Percentiles rank a stretch among this genome's conserved stretches.
phyloP scores from a whole-genome alignment of 2,888 invertebrate species.

The Trichopria drosophilae region DNA sequence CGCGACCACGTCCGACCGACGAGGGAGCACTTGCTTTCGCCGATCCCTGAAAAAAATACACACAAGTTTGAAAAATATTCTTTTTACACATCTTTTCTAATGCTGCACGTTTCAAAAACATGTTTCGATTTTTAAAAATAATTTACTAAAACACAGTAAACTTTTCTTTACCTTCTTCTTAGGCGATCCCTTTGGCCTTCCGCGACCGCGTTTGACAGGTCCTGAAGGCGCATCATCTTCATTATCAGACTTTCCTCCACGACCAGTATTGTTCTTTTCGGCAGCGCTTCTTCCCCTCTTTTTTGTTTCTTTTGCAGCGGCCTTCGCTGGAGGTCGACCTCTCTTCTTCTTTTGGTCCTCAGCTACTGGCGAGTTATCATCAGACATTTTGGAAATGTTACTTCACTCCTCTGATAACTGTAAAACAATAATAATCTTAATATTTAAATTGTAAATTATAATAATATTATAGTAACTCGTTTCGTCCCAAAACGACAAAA shows the following conservation, averaged over 20 bases:
- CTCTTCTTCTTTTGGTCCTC: slow-evolving; percentile 58
- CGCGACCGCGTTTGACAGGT: slow-evolving; percentile 55
- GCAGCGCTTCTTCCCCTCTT: slow-evolving; percentile 52
- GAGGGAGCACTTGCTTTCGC: slow-evolving; percentile 45
- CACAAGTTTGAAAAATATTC: slow-evolving; percentile 17
- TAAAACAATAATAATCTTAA: too few relatives aligned
- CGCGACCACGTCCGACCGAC: slow-evolving; percentile 52
- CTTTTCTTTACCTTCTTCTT: slow-evolving; percentile 56
- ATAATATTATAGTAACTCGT: too few relatives aligned
- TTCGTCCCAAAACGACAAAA: too few relatives aligned
- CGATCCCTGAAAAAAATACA: slow-evolving; percentile 30
- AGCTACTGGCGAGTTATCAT: slow-evolving; percentile 55
- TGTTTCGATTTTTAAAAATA: too few relatives aligned
- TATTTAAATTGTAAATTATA: too few relatives aligned
- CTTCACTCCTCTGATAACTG: too few relatives aligned
- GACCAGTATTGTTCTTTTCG: slow-evolving; percentile 51
- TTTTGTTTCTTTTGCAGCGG: slow-evolving; percentile 52
- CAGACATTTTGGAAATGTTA: slow-evolving; percentile 57
- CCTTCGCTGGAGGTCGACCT: slow-evolving; percentile 51
- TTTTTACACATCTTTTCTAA: slow-evolving; percentile 2
- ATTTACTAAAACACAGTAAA: too few relatives aligned
- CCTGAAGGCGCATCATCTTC: slow-evolving; percentile 53
- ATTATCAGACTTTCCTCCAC: slow-evolving; percentile 52
- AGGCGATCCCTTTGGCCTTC: slow-evolving; percentile 55
- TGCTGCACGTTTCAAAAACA: too few relatives aligned